phyloP scores from a whole-genome alignment of 2,888 invertebrate species.

The Oscheius sp. region DNA sequence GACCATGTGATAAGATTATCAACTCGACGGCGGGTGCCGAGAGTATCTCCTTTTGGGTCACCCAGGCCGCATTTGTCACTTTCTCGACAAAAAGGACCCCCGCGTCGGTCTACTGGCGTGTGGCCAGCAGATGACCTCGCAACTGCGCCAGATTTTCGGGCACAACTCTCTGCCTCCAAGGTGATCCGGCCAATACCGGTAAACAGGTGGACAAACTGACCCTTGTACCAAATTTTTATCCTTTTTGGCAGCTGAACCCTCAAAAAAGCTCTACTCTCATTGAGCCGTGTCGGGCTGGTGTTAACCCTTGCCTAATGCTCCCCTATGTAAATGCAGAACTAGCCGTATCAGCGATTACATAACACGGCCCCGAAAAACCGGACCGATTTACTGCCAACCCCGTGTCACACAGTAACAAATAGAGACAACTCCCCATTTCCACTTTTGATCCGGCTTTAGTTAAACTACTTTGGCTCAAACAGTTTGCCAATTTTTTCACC shows the following conservation, averaged over 20 bases:
- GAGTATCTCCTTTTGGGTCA: neutral
- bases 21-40: too few relatives aligned
- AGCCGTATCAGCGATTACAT: conserved; percentile 37
- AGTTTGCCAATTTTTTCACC: too few relatives aligned
- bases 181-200: conserved; percentile 39
- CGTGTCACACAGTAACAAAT: conserved; percentile 38
- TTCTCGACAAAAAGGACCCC: conserved; percentile 8
- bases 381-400: conserved; percentile 38
- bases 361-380: conserved; percentile 34
- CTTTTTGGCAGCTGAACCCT: neutral
- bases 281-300: conserved; percentile 34
- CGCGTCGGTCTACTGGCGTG: neutral
- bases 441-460: conserved; percentile 24
- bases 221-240: neutral
- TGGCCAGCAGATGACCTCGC: conserved; percentile 36
- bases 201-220: conserved; percentile 25
- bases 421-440: conserved; percentile 25
- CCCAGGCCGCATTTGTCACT: conserved; percentile 3
- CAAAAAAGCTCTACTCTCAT: neutral
- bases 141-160: conserved; percentile 33
- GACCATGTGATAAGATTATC: conserved; percentile 1
- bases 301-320: conserved; percentile 35
- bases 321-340: conserved; percentile 33
- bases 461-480: neutral
- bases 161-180: conserved; percentile 19